Evolutionary conservation across 2,113 vertebrate genomes (phyloP).

Genomic region (Cryptotis parvus): DNA sequence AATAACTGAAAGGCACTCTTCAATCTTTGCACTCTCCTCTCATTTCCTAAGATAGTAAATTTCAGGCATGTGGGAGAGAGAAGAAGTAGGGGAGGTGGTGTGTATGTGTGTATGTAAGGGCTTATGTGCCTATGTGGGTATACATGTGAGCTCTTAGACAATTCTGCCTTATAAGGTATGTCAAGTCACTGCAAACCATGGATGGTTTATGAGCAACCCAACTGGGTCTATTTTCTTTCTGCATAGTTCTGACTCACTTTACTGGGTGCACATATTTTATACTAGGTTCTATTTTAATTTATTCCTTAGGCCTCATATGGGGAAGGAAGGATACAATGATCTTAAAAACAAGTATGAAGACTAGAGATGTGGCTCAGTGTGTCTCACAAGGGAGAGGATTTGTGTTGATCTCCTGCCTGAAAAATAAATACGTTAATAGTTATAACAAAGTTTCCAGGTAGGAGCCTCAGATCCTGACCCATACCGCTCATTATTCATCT

Average conservation of each 20-base stretch:
- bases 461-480: constrained; percentile 57
- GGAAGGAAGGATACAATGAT: neutral
- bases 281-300: neutral
- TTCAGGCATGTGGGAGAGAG: neutral
- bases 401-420: too few relatives aligned
- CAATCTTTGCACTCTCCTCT: neutral
- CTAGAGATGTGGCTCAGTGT: too few relatives aligned
- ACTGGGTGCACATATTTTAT: neutral
- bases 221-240: neutral
- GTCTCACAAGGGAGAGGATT: too few relatives aligned
- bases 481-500: constrained; percentile 46
- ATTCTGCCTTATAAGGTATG: neutral
- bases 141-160: neutral
- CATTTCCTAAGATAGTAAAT: neutral
- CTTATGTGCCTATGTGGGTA: neutral
- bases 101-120: neutral
- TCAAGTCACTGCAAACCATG: neutral
- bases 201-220: neutral
- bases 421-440: neutral
- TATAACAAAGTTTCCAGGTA: neutral
- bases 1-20: neutral
- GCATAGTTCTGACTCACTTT: neutral
- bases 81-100: neutral
- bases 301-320: neutral
- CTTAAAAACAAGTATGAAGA: constrained; percentile 2